A percentile compares a stretch with the other conserved stretches of the same genome.
These are phyloP conservation scores for Drosophila neonasuta DNA, from an alignment of 2,888 invertebrate species.

Conservation along the genomic window DNA sequence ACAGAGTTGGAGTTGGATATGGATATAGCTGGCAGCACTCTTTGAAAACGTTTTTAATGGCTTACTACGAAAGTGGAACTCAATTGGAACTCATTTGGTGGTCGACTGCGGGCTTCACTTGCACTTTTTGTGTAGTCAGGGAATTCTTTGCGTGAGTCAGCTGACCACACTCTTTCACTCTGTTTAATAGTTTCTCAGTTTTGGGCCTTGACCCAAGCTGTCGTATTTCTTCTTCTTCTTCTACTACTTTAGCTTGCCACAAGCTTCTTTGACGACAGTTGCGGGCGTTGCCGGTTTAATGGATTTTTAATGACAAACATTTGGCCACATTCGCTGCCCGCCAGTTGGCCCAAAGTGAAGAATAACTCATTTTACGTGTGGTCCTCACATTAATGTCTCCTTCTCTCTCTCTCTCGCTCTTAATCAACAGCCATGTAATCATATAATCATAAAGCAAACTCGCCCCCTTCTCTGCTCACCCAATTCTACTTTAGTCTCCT, in stretches of 20 bases:
- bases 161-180: constrained; percentile 13
- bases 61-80: constrained; percentile 57
- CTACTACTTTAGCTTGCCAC: constrained; percentile 40
- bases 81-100: constrained; percentile 20
- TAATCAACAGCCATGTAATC: constrained; percentile 23
- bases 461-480: background rate
- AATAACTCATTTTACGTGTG: constrained; percentile 65
- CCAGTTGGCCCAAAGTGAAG: constrained; percentile 52
- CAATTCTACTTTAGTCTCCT: background rate
- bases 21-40: constrained; percentile 11
- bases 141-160: constrained; percentile 21
- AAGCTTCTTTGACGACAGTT: constrained; percentile 58
- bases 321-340: constrained; percentile 29
- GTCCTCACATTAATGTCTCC: constrained; percentile 13
- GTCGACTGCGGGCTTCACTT: constrained; percentile 22
- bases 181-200: background rate
- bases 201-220: constrained; percentile 33
- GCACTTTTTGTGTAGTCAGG: constrained; percentile 12
- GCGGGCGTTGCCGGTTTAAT: constrained; percentile 57
- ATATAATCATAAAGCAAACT: constrained; percentile 36
- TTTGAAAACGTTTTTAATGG: constrained; percentile 60
- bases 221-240: background rate
- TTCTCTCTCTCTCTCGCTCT: background rate
- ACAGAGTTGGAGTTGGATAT: background rate
- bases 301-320: constrained; percentile 72